Base-by-base conservation (phyloP, 2,797 vertebrate genomes). In the Mus spretus region DNA sequence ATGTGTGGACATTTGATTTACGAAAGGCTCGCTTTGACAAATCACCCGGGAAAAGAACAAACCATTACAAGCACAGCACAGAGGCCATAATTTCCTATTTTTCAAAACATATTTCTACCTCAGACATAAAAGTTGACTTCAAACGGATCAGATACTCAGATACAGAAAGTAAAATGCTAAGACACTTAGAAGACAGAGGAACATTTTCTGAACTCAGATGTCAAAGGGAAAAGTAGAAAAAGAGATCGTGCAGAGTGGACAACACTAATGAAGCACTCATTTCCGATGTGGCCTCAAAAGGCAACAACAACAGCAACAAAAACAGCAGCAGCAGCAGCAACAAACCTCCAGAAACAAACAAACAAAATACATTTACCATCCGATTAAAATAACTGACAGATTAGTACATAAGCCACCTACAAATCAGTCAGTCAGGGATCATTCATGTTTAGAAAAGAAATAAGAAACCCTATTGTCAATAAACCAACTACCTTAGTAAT, bases 1-100 rank as follows among this genome's bases (percentile, higher is more conserved):
- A 81, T 75, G 50, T 74, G 81, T 70, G 53, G 87, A 87, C 59
- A 87, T 40, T n/a, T 87, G 81, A 87, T 90, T 93, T 47, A 55
- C 34, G 57, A 84, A 91, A 85, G 40, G 26, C 34, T 83, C 89
- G 63, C 87, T 91, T 79, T 59, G n/a, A 78, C 67, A 72, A 63
- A 37, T 72, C 26, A 83, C 31, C 44, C 13, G 13, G 28, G 28
- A 55, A 83, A 37, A 88, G 22, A 26, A 57, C n/a, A 61, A 91
- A 91, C 67, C 81, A 77, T 78, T 70, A 11, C 28, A 37, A 70
- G 26, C 70, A 34, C 78, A 34, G 28, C 70, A 8, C 37, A n/a
- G 77, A 50, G n/a, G 26, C 72, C 70, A 17, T 47, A 65, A 9
- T 57, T 94, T 87, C 77, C 80, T 89, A 17, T 55, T 94, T 65